Base-by-base conservation (phyloP, 2,797 vertebrate species). In the Melanitta fusca region DNA sequence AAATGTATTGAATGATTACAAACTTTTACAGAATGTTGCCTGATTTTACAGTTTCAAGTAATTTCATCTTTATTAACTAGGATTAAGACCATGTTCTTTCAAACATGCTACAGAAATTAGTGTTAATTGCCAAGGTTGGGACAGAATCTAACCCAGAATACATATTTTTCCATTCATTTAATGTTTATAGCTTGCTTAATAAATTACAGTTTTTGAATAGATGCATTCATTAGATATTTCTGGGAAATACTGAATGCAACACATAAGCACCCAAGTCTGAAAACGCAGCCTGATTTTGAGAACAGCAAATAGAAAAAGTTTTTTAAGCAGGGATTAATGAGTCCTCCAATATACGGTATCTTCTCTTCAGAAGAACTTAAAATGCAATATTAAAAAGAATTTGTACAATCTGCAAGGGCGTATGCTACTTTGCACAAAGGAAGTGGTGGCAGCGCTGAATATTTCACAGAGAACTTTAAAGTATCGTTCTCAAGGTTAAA, bases 401-500 rank as follows among this genome's bases (percentile, higher is more conserved):
- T 92, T 72, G 91, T 58, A 81, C 71, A 83, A 25, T 92, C 94
- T 80, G 75, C 82, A 88, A 95, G 91, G 91, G 84, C 78, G 27
- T 85, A 13, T 41, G 58, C 54, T 90, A 45, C 57, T 88, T 77
- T 57, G 96, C 91, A 97, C 97, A 98, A 97, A 98, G 95, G 95
- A 97, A 97, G 96, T 96, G 96, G 97, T 75, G 85, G 2, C 9
- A 3, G 78, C 74, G 9, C 89, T 79, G 89, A 96, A 86, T 96
- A 96, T 96, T 97, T 97, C 92, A 75, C 80, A 22, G 94, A 97
- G 97, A 98, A 98, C 98, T 98, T 98, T 97, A 68, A 97, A 98
- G 97, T 94, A 97, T 97, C 98, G 95, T 98, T 98, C 98, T 99
- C 99, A 99, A 99, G 99, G 99, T 99, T 99, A 99, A 98, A 99